Base-by-base conservation (phyloP, 2,888 invertebrate species). In the Hermaeophaga mercurialis region DNA sequence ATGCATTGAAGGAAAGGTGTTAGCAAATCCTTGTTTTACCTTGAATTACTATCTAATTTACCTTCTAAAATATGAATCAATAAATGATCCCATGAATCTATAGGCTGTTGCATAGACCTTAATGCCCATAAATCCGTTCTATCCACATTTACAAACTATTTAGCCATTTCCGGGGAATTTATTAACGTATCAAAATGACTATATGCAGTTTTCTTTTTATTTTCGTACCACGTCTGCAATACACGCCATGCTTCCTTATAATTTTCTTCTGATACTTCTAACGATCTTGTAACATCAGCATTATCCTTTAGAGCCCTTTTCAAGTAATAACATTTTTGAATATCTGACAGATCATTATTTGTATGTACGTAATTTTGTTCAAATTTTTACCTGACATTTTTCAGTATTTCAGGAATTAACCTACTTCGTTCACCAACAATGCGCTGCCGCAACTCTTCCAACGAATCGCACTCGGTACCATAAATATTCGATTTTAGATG, bases 281-380 rank as follows among this genome's bases (percentile, higher is more conserved):
- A 7, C 4, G 53, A 14, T 4, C 36, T 14, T 9, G 44, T 44
- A 9, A 44, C 36, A 22, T 36, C 15, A 8, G 34, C 36, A 5
- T 44, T 44, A 49, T 49, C 49, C 6, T n/a, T n/a, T n/a, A n/a
- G n/a, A n/a, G n/a, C 26, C 31, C 15, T 49, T 49, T 26, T n/a
- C n/a, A n/a, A n/a, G n/a, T n/a, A 53, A 14, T 52, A 31, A 45
- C 18, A 53, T 24, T 45, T 33, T 45, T 53, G 53, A 17, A 36
- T 26, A 24, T 44, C 28, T 6, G 22, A 24, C 36, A 53, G 31
- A 6, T 22, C n/a, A 15, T 1, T 4, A 26, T 53, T 53, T 3
- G 17, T 44, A 19, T 53, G 36, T 17, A 53, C 41, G n/a, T n/a
- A n/a, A n/a, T n/a, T n/a, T n/a, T n/a, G n/a, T n/a, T n/a, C n/a